phyloP scores from a whole-genome alignment of 1,140 invertebrate genomes.

The Drosophila ohnishii region DNA sequence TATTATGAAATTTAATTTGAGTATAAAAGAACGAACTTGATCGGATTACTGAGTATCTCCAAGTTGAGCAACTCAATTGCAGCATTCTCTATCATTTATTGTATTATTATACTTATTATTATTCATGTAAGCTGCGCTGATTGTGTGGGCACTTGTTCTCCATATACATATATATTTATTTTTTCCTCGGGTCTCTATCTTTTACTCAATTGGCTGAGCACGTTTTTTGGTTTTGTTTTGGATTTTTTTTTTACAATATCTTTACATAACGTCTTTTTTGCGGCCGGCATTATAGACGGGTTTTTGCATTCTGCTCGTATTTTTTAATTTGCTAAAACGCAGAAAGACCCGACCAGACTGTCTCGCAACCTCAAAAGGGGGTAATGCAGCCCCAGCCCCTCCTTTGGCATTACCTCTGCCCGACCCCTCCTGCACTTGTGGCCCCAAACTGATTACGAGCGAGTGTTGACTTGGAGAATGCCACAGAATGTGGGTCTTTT shows the following conservation, averaged over 20 bases:
- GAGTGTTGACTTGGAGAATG: slow-evolving; percentile 42
- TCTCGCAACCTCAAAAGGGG: slow-evolving; percentile 25
- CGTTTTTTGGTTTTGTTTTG: slow-evolving; percentile 46
- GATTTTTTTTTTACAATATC: slow-evolving; percentile 20
- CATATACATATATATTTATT: background rate
- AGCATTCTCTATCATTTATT: slow-evolving; percentile 1
- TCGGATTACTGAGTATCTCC: background rate
- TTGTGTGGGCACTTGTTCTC: slow-evolving; percentile 11
- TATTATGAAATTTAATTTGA: background rate
- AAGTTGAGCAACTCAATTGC: background rate
- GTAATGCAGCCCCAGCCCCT: background rate
- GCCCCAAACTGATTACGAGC: slow-evolving; percentile 34
- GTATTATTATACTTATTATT: slow-evolving; percentile 14
- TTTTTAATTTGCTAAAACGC: slow-evolving; percentile 63
- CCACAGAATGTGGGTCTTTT: slow-evolving; percentile 57
- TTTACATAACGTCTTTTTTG: slow-evolving; percentile 66
- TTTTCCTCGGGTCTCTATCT: slow-evolving; percentile 6
- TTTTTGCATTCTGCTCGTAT: slow-evolving; percentile 26
- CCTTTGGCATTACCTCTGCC: background rate
- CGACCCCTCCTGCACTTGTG: slow-evolving; percentile 23
- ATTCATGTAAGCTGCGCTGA: slow-evolving; percentile 40
- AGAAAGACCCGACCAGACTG: slow-evolving; percentile 37
- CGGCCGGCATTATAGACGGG: slow-evolving; percentile 58
- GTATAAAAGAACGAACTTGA: background rate
- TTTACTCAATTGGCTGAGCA: slow-evolving; percentile 37